Evolutionary conservation across 2,888 invertebrate genomes (phyloP).

Genomic region (Eupeodes luniger): DNA sequence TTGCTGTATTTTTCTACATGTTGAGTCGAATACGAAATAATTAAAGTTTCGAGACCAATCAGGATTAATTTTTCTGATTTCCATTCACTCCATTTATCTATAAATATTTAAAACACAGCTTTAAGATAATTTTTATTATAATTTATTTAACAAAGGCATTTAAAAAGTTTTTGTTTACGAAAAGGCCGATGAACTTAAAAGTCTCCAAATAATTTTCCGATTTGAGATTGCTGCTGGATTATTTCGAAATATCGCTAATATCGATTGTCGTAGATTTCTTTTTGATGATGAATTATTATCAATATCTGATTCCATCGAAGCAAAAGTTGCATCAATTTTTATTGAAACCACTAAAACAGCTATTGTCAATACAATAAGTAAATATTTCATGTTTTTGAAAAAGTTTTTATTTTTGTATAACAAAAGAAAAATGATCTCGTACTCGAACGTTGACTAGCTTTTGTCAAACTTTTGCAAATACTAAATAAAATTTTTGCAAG

Average conservation of each 20-base stretch:
- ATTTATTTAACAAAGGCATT: not conserved
- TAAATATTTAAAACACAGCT: not conserved
- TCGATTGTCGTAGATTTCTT: no score
- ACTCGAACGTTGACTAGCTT: not conserved
- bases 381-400: constrained; percentile 11
- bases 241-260: not conserved
- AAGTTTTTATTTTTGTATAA: not conserved
- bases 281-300: not conserved
- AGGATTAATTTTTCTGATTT: no score
- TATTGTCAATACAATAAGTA: not conserved
- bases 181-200: constrained; percentile 54
- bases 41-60: no score
- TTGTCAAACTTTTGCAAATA: not conserved
- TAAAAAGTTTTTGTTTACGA: constrained; percentile 7
- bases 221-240: constrained; percentile 23
- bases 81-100: no score
- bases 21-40: no score
- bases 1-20: no score
- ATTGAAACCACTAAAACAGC: not conserved
- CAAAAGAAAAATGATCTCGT: not conserved
- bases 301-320: not conserved
- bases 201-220: constrained; percentile 56
- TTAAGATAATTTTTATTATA: not conserved
- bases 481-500: not conserved
- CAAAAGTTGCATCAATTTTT: constrained; percentile 8